Evolutionary conservation across 2,797 vertebrate genomes (phyloP).

Genomic region (Pangasius sanitwongsei): DNA sequence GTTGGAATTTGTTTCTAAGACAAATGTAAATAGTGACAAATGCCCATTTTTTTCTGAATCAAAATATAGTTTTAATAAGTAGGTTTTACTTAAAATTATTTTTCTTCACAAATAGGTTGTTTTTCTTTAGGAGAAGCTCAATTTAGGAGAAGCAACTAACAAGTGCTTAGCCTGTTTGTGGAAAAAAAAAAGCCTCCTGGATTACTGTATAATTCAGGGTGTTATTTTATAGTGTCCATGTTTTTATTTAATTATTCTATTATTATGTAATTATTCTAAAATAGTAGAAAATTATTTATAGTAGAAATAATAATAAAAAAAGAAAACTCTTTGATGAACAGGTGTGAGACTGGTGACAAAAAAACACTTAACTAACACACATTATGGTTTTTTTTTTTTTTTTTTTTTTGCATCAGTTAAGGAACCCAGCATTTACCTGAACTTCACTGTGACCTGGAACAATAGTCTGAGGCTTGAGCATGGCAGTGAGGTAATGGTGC

Average conservation of each 20-base stretch:
- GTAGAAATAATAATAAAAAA: not conserved
- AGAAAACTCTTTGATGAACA: not conserved
- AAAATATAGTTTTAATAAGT: not conserved
- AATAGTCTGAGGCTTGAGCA: constrained; percentile 32
- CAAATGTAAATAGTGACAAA: not conserved
- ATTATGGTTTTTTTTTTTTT: not conserved
- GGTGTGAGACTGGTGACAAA: not conserved
- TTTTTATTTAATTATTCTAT: not conserved
- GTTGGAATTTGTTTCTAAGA: not conserved
- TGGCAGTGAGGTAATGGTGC: constrained; percentile 31
- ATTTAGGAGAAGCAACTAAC: not conserved
- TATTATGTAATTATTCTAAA: not conserved
- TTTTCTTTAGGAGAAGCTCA: not conserved
- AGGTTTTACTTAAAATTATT: not conserved
- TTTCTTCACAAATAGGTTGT: not conserved
- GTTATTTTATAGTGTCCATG: not conserved
- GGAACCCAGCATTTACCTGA: not conserved
- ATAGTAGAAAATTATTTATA: not conserved
- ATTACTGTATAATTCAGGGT: not conserved
- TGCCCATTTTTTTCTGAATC: not conserved
- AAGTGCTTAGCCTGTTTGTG: not conserved
- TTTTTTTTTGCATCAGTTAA: not conserved
- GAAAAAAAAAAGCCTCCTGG: not conserved
- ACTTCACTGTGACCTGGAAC: constrained; percentile 44
- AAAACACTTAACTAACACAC: not conserved